Percentiles rank a stretch among this genome's conserved stretches.
Evolutionary conservation across 2,888 invertebrate genomes (phyloP).

Genomic region (Romanomermis culicivorax): DNA sequence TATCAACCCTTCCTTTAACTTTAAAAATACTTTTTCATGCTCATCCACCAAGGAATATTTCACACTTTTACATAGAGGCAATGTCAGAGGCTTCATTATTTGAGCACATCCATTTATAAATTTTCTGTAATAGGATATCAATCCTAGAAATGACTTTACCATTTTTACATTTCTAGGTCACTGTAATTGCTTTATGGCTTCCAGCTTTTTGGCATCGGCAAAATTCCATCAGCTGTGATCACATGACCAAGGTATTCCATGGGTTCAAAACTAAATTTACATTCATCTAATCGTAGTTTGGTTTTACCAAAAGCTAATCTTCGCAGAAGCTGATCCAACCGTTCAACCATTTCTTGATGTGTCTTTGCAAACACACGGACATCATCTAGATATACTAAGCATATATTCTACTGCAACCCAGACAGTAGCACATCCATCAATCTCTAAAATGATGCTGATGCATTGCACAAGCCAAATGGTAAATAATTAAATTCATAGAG

Average conservation of each 20-base stretch:
- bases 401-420: conserved; percentile 12
- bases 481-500: conserved; percentile 18
- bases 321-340: conserved; percentile 14
- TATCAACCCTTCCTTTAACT: background rate
- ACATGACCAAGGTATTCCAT: conserved; percentile 25
- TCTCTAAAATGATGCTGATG: conserved; percentile 16
- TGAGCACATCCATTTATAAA: conserved; percentile 1
- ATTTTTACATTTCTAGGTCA: background rate
- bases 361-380: conserved; percentile 14
- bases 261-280: conserved; percentile 7
- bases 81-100: background rate
- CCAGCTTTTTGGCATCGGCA: conserved; percentile 2
- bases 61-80: background rate
- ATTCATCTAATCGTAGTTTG: conserved; percentile 21
- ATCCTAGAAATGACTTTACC: conserved; percentile 3
- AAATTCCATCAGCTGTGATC: conserved; percentile 16
- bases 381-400: conserved; percentile 18
- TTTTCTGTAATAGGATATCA: conserved; percentile 3
- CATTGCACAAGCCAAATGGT: conserved; percentile 18
- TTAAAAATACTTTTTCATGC: background rate
- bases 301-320: conserved; percentile 6
- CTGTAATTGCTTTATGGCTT: background rate
- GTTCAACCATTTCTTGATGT: conserved; percentile 14
- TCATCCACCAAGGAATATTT: background rate
- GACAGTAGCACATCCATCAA: conserved; percentile 15